A percentile compares a stretch with the other conserved stretches of the same genome.
Evolutionary conservation across 1,140 invertebrate species (phyloP).

Genomic region (Drosophila lacteicornis): DNA sequence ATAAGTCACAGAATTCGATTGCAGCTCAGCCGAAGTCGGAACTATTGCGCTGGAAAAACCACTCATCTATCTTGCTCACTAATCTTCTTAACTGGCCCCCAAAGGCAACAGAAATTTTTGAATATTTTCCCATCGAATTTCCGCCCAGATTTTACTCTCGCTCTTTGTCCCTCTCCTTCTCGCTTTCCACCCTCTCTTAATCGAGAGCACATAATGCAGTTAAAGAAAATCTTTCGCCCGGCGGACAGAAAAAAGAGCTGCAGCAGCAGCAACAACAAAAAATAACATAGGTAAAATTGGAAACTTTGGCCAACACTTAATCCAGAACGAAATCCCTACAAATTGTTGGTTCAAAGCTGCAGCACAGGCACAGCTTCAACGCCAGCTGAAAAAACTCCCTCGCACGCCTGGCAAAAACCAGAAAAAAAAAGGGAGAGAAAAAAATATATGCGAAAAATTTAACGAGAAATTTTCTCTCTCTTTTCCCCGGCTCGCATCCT

Average conservation of each 20-base stretch:
- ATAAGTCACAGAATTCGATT: constrained; percentile 33
- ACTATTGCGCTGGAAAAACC: constrained; percentile 16
- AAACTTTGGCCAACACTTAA: constrained; percentile 56
- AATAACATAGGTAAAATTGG: constrained; percentile 36
- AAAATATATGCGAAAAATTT: constrained; percentile 34
- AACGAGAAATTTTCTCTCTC: constrained; percentile 30
- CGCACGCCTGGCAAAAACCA: constrained; percentile 5
- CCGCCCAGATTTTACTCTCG: constrained; percentile 24
- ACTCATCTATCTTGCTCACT: constrained; percentile 33
- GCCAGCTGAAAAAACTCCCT: constrained; percentile 24
- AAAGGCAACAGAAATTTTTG: constrained; percentile 41
- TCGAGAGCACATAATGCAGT: constrained; percentile 47
- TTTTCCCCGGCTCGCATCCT: constrained; percentile 5
- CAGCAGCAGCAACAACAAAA: not conserved
- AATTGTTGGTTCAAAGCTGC: constrained; percentile 48
- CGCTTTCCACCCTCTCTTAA: constrained; percentile 18
- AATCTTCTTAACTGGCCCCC: constrained; percentile 35
- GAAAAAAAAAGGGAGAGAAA: constrained; percentile 8
- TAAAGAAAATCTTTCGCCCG: constrained; percentile 24
- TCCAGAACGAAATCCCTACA: constrained; percentile 50
- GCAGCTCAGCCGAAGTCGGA: constrained; percentile 14
- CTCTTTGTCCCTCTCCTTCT: not conserved
- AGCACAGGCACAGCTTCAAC: too few species aligned
- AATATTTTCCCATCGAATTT: constrained; percentile 55
- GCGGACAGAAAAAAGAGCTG: not conserved